Evolutionary conservation across 2,797 vertebrate species (phyloP).

Genomic region (Triplophysa bombifrons): DNA sequence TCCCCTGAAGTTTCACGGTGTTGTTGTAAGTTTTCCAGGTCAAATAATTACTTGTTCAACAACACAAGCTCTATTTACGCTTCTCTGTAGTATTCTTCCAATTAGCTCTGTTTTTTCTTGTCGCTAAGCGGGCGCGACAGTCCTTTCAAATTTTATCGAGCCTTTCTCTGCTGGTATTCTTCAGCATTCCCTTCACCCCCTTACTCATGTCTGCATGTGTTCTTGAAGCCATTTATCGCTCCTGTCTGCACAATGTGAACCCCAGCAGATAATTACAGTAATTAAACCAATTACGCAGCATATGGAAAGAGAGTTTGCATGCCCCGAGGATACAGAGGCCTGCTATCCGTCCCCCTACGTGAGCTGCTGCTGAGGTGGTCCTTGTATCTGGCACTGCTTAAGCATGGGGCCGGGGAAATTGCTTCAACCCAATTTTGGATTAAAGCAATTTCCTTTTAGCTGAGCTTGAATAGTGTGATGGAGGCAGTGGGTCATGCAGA

Average conservation of each 20-base stretch:
- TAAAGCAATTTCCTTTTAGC: constrained; percentile 79
- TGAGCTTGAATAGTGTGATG: constrained; percentile 69
- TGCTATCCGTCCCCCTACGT: constrained; percentile 65
- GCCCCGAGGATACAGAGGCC: constrained; percentile 71
- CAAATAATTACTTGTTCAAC: constrained; percentile 34
- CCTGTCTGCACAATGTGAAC: constrained; percentile 75
- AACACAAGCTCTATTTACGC: constrained; percentile 39
- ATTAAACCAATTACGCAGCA: constrained; percentile 83
- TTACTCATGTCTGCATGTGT: constrained; percentile 79
- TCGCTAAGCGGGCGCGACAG: constrained; percentile 60
- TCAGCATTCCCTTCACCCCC: constrained; percentile 53
- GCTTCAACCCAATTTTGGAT: constrained; percentile 71
- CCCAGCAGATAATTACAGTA: constrained; percentile 83
- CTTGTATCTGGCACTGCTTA: constrained; percentile 66
- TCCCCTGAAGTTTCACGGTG: constrained; percentile 33
- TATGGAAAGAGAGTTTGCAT: constrained; percentile 74
- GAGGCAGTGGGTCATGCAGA: constrained; percentile 69
- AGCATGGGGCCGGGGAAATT: constrained; percentile 68
- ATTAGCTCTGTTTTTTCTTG: constrained; percentile 48
- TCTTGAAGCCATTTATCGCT: constrained; percentile 80
- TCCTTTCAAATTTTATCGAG: constrained; percentile 63
- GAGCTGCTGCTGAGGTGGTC: constrained; percentile 73
- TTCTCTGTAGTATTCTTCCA: constrained; percentile 40
- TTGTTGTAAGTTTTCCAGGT: constrained; percentile 34
- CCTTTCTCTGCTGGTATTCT: constrained; percentile 59